These are phyloP conservation scores for Octopus sinensis DNA, from an alignment of 1,140 invertebrate genomes.

Conservation along the genomic window DNA sequence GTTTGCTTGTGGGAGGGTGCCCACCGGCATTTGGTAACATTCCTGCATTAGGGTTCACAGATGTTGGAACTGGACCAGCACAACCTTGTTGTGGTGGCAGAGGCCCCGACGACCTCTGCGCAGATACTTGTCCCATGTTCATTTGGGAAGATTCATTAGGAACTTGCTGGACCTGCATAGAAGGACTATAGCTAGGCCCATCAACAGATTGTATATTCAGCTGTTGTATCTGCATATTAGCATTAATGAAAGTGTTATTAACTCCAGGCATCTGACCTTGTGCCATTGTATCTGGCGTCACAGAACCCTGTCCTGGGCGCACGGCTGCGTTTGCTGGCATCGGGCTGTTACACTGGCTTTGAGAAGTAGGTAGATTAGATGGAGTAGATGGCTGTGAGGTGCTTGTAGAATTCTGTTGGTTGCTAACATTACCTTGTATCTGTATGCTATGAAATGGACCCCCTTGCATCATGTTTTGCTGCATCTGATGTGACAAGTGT, in stretches of 20 bases:
- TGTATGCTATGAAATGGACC: conserved; percentile 58
- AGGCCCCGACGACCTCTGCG: conserved; percentile 3
- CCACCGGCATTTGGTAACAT: not conserved
- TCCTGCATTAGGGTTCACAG: not conserved
- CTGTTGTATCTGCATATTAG: conserved; percentile 60
- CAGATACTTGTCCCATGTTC: conserved; percentile 20
- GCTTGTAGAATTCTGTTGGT: conserved; percentile 25
- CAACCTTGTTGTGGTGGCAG: conserved; percentile 13
- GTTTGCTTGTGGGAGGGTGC: not conserved
- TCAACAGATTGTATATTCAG: conserved; percentile 61
- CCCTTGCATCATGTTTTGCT: conserved; percentile 58
- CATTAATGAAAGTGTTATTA: conserved; percentile 62
- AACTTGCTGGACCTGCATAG: conserved; percentile 52
- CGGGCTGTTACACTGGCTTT: conserved; percentile 22
- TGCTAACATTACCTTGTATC: conserved; percentile 43
- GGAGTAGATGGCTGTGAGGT: conserved; percentile 14
- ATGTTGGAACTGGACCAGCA: not conserved
- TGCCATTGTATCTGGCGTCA: conserved; percentile 8
- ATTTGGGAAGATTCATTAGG: conserved; percentile 35
- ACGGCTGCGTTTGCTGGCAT: not conserved
- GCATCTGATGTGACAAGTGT: conserved; percentile 55
- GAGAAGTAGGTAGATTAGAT: conserved; percentile 3
- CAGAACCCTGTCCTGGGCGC: not conserved
- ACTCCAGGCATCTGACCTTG: conserved; percentile 36
- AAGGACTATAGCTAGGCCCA: conserved; percentile 31